A percentile compares a stretch with the other conserved stretches of the same genome.
phyloP scores from a whole-genome alignment of 92 coral and sea anemone species.

The Diadumene lineata region DNA sequence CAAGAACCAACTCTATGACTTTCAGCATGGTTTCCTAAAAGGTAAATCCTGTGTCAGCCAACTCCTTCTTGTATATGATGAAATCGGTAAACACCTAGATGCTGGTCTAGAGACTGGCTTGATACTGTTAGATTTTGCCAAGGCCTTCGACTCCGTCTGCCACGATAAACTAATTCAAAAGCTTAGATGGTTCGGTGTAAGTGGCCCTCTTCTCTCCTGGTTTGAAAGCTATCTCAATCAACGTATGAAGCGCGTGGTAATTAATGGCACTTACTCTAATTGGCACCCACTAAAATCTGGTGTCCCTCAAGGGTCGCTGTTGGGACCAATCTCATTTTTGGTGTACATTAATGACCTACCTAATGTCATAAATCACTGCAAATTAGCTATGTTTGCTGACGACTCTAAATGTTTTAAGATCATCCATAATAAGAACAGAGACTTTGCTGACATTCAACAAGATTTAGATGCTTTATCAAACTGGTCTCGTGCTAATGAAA shows the following conservation, averaged over 20 bases:
- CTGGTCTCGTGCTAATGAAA: constrained; percentile 36
- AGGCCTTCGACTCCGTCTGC: constrained; percentile 56
- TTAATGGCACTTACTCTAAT: constrained; percentile 36
- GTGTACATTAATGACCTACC: constrained; percentile 51
- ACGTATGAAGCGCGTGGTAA: constrained; percentile 45
- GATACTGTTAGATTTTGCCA: constrained; percentile 44
- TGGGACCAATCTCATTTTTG: constrained; percentile 47
- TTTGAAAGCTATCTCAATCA: constrained; percentile 41
- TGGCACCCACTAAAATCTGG: constrained; percentile 41
- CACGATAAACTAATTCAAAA: constrained; percentile 41
- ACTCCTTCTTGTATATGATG: constrained; percentile 43
- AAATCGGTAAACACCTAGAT: constrained; percentile 35
- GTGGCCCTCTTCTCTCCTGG: constrained; percentile 45
- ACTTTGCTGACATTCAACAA: constrained; percentile 30
- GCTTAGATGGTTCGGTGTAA: constrained; percentile 36
- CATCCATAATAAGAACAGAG: constrained; percentile 19
- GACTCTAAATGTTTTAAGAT: constrained; percentile 49
- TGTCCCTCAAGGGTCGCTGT: constrained; percentile 38
- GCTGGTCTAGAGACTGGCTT: constrained; percentile 46
- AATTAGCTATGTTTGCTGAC: constrained; percentile 48
- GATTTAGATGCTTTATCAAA: constrained; percentile 33
- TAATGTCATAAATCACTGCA: constrained; percentile 21
- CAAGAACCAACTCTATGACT: no score
- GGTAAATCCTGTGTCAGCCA: no score
- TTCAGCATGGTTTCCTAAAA: no score